phyloP scores from a whole-genome alignment of 2,113 vertebrate genomes.

The Dinomys branickii region DNA sequence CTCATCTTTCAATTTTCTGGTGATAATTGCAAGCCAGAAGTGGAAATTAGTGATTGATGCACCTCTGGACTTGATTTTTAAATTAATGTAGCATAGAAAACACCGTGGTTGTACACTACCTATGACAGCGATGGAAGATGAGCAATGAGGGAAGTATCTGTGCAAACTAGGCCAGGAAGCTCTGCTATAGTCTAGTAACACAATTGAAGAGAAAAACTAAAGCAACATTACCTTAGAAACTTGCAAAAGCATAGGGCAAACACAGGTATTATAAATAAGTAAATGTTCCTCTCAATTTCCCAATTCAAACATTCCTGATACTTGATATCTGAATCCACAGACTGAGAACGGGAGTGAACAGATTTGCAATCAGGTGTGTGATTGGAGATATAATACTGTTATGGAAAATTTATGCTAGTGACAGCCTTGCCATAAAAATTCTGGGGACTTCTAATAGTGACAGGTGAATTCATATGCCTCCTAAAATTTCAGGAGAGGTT shows the following conservation, averaged over 20 bases:
- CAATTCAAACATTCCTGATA: background rate
- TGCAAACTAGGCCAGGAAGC: background rate
- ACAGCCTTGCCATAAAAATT: background rate
- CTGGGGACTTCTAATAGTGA: background rate
- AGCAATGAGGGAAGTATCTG: background rate
- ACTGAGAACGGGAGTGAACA: background rate
- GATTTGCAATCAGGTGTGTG: background rate
- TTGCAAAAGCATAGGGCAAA: background rate
- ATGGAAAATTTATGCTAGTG: background rate
- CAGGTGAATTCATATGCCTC: background rate
- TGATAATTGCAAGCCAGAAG: background rate
- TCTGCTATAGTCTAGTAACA: background rate
- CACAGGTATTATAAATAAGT: background rate
- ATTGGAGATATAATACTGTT: background rate
- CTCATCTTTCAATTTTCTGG: background rate
- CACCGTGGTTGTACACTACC: background rate
- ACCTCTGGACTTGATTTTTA: background rate
- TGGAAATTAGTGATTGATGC: background rate
- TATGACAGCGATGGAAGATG: background rate
- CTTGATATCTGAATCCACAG: background rate
- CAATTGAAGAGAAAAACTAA: slow-evolving; percentile 2
- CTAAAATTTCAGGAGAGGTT: background rate
- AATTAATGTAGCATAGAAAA: background rate
- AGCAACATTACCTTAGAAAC: background rate
- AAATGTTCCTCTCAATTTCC: background rate